Evolutionary conservation across 2,797 vertebrate species (phyloP).

Genomic region (Heliangelus exortis): DNA sequence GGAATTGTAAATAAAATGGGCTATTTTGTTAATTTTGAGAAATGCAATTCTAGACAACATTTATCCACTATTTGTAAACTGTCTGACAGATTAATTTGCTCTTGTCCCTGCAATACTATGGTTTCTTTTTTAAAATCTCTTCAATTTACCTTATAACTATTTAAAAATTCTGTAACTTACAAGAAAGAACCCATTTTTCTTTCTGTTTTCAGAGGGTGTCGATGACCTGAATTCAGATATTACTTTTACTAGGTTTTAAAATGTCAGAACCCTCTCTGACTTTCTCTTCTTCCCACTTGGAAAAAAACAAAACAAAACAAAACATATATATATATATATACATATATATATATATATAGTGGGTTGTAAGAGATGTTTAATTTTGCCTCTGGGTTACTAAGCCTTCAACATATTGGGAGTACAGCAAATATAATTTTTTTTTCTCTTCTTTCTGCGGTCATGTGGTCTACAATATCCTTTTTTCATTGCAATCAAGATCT

Average conservation of each 20-base stretch:
- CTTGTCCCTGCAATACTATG: not conserved
- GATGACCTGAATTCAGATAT: not conserved
- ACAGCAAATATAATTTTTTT: not conserved
- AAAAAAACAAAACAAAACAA: no score
- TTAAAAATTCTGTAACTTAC: not conserved
- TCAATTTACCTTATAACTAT: not conserved
- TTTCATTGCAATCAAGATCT: constrained; percentile 31
- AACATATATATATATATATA: no score
- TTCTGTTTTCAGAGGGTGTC: not conserved
- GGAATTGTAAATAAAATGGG: not conserved
- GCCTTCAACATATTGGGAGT: not conserved
- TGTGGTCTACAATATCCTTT: not conserved
- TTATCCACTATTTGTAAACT: not conserved
- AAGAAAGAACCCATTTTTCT: not conserved
- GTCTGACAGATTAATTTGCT: constrained; percentile 7
- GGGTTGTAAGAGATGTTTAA: not conserved
- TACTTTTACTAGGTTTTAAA: not conserved
- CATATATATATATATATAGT: not conserved
- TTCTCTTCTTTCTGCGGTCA: not conserved
- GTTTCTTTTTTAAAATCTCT: not conserved
- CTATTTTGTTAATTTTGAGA: constrained; percentile 1
- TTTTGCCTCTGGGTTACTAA: constrained; percentile 40
- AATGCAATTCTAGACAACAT: not conserved
- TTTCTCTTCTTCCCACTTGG: not conserved
- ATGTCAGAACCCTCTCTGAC: not conserved